These are phyloP conservation scores for Drosophila neonasuta DNA, from an alignment of 2,888 invertebrate species.

Conservation along the genomic window DNA sequence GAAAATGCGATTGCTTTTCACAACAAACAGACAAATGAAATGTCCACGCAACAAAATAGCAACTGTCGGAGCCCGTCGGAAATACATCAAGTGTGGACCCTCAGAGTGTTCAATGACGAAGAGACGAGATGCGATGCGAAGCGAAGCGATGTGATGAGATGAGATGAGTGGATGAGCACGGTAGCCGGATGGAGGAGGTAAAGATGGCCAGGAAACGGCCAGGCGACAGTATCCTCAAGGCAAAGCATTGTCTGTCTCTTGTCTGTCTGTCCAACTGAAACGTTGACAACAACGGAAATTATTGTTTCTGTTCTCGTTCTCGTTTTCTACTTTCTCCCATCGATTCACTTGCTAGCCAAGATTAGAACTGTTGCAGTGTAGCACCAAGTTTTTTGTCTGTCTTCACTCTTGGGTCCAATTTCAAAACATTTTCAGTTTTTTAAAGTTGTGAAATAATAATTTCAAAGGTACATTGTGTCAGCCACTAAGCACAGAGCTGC, in stretches of 20 bases:
- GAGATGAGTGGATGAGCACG: constrained; percentile 19
- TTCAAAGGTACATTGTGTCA: too few species aligned
- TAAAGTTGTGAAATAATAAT: constrained; percentile 10
- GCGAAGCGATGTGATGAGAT: constrained; percentile 23
- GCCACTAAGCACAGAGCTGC: too few species aligned
- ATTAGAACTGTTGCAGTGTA: constrained; percentile 19
- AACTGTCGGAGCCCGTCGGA: constrained; percentile 63
- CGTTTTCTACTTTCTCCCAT: constrained; percentile 31
- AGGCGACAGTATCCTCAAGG: constrained; percentile 46
- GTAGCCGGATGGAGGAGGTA: constrained; percentile 29
- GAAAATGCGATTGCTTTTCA: constrained; percentile 51
- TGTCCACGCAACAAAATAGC: constrained; percentile 64
- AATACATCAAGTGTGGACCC: constrained; percentile 60
- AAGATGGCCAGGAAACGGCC: constrained; percentile 60
- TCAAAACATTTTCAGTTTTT: constrained; percentile 1
- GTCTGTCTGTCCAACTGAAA: constrained; percentile 48
- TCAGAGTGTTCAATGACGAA: constrained; percentile 54
- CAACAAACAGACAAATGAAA: constrained; percentile 51
- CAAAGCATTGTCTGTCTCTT: constrained; percentile 43
- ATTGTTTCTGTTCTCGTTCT: constrained; percentile 65
- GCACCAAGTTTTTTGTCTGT: not conserved
- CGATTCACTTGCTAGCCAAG: constrained; percentile 24
- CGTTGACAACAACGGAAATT: constrained; percentile 67
- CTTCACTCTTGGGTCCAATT: not conserved
- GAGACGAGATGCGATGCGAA: constrained; percentile 5